Evolutionary conservation across 2,113 vertebrate genomes (phyloP).

Genomic region (Siphamia tubifer): DNA sequence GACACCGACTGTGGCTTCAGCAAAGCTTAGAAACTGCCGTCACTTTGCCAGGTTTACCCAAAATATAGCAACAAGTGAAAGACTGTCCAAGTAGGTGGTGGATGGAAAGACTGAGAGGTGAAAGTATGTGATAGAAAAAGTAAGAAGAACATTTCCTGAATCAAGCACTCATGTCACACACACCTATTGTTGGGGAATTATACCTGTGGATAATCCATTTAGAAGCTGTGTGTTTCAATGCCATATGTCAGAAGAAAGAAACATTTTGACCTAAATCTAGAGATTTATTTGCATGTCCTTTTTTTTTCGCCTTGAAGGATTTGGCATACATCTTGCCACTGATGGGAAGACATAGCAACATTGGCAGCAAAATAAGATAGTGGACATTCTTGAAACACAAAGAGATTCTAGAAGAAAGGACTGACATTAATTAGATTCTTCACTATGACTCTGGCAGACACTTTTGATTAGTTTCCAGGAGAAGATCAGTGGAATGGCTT

Average conservation of each 20-base stretch:
- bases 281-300: no score
- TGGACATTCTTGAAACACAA: slow-evolving; percentile 34
- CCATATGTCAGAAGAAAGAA: neutral
- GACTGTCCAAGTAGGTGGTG: slow-evolving; percentile 28
- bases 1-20: slow-evolving; percentile 35
- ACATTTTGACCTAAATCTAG: neutral
- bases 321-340: slow-evolving; percentile 32
- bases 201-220: neutral
- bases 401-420: slow-evolving; percentile 44
- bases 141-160: neutral
- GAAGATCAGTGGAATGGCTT: slow-evolving; percentile 53
- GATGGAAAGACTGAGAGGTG: slow-evolving; percentile 26
- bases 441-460: slow-evolving; percentile 31
- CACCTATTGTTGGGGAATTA: neutral
- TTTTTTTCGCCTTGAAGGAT: neutral
- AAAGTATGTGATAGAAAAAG: neutral
- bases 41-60: slow-evolving; percentile 25
- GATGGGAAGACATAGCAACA: slow-evolving; percentile 41
- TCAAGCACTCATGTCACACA: neutral
- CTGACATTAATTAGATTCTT: slow-evolving; percentile 58
- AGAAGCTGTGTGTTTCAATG: neutral
- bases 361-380: slow-evolving; percentile 22
- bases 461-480: slow-evolving; percentile 62
- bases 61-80: slow-evolving; percentile 14
- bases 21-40: neutral